Evolutionary conservation across 2,113 vertebrate genomes (phyloP).

Genomic region (Gobius niger): DNA sequence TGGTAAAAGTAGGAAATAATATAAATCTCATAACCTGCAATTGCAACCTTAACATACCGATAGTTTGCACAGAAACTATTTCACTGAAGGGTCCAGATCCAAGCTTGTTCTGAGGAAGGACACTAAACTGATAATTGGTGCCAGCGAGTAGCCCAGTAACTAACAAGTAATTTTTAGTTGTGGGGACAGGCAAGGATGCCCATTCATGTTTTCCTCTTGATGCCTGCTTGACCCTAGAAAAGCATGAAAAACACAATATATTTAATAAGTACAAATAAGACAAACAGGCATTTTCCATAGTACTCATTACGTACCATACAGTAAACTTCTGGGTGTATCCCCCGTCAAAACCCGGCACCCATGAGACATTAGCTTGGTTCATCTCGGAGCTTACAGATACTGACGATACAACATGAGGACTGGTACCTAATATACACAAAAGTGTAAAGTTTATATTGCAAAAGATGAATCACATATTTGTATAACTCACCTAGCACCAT

Average conservation of each 20-base stretch:
- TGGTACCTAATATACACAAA: constrained; percentile 82
- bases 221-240: constrained; percentile 80
- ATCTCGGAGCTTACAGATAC: constrained; percentile 80
- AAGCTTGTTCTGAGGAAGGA: constrained; percentile 93
- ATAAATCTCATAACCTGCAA: neutral
- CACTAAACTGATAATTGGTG: constrained; percentile 90
- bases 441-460: neutral
- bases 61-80: constrained; percentile 83
- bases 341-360: constrained; percentile 92
- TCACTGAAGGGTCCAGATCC: constrained; percentile 97
- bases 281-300: neutral
- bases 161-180: constrained; percentile 80
- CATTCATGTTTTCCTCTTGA: constrained; percentile 89
- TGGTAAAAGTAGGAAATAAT: neutral
- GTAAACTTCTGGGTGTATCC: constrained; percentile 94
- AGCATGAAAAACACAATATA: neutral
- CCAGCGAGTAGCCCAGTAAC: constrained; percentile 85
- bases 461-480: neutral
- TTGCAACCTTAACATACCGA: constrained; percentile 75
- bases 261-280: neutral
- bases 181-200: constrained; percentile 85
- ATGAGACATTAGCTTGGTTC: constrained; percentile 87
- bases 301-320: constrained; percentile 83
- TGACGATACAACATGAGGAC: constrained; percentile 84
- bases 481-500: constrained; percentile 84